A percentile compares a stretch with the other conserved stretches of the same genome.
Evolutionary conservation across 2,797 vertebrate genomes (phyloP).

Genomic region (Pseudochaenichthys georgianus): DNA sequence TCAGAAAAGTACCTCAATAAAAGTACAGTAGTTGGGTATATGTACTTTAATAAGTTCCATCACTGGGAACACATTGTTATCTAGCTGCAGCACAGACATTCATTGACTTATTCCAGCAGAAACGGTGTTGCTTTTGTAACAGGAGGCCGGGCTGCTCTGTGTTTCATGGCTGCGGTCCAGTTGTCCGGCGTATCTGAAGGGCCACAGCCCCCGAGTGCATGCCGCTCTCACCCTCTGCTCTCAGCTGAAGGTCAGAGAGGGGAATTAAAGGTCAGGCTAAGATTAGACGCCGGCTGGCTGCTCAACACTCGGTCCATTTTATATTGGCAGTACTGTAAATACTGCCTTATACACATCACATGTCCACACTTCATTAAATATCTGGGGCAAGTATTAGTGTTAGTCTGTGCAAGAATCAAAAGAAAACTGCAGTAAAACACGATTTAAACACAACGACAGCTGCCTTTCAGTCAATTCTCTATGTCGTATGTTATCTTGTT

Average conservation of each 20-base stretch:
- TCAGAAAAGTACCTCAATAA: too few relatives aligned
- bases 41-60: too few relatives aligned
- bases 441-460: not conserved
- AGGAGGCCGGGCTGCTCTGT: constrained; percentile 3
- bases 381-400: not conserved
- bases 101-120: not conserved
- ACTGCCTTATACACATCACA: constrained; percentile 35
- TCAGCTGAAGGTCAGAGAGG: constrained; percentile 79
- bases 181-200: constrained; percentile 63
- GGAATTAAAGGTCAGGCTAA: constrained; percentile 83
- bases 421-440: too few relatives aligned
- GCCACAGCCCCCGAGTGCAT: constrained; percentile 50
- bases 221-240: constrained; percentile 54
- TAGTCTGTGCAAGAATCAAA: not conserved
- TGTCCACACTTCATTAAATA: constrained; percentile 1
- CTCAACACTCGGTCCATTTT: constrained; percentile 38
- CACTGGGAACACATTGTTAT: not conserved
- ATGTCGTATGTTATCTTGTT: too few relatives aligned
- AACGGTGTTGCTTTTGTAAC: too few relatives aligned
- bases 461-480: not conserved
- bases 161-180: constrained; percentile 49
- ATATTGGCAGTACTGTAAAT: constrained; percentile 54
- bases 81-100: constrained; percentile 3
- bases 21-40: too few relatives aligned
- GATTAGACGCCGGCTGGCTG: constrained; percentile 63